Conservation (phyloP, 2,888 invertebrate genomes). For the Apotomis capreana region DNA sequence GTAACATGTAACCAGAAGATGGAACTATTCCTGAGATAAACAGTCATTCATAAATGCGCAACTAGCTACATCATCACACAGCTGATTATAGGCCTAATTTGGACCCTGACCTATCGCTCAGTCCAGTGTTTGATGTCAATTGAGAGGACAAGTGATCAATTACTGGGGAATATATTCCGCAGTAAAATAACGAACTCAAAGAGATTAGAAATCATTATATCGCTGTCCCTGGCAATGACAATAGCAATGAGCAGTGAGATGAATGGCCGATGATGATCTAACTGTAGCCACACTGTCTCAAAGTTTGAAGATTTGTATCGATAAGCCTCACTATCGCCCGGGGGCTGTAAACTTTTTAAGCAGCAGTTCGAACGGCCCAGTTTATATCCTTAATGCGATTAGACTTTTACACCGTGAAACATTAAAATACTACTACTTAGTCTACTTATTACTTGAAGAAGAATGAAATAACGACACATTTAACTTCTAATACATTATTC, state of each 20-base stretch:
- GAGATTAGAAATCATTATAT: no score
- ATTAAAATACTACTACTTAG: neutral
- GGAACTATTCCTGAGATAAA: no score
- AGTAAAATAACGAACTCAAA: no score
- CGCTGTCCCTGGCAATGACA: no score
- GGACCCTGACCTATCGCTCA: neutral
- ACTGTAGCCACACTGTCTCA: neutral
- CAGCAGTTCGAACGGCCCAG: neutral
- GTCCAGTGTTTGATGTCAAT: constrained; percentile 4
- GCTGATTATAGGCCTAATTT: neutral
- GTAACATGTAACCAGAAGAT: no score
- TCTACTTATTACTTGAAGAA: no score
- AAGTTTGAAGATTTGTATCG: neutral
- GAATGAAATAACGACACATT: no score
- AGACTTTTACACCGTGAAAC: neutral
- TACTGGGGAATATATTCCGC: neutral
- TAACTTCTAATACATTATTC: no score
- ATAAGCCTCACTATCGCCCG: neutral
- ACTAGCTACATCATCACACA: neutral
- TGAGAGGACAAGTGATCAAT: constrained; percentile 32
- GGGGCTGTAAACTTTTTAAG: neutral
- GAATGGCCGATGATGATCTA: neutral
- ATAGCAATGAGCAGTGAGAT: no score
- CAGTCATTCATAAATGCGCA: no score
- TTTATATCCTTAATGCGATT: neutral